Conservation (phyloP, 2,797 vertebrate species). For the Triplophysa bombifrons region DNA sequence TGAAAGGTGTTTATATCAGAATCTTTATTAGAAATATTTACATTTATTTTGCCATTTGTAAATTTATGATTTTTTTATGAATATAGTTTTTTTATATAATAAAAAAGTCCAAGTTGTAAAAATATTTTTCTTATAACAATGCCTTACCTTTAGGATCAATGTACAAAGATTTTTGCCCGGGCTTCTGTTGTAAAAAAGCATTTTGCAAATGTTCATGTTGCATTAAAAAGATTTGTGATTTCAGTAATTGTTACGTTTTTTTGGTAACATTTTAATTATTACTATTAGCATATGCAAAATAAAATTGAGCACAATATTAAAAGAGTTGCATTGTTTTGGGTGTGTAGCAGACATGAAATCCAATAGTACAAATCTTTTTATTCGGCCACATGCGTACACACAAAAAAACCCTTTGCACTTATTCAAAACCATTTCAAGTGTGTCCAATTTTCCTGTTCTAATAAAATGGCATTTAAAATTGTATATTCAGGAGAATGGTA, state of each 20-base stretch:
- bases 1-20: slow-evolving; percentile 23
- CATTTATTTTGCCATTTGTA: not conserved
- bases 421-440: slow-evolving; percentile 17
- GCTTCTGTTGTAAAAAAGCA: too few relatives aligned
- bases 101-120: too few relatives aligned
- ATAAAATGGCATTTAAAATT: slow-evolving; percentile 41
- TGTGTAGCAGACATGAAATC: not conserved
- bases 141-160: too few relatives aligned
- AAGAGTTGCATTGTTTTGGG: not conserved
- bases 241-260: too few relatives aligned
- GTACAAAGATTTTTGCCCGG: too few relatives aligned
- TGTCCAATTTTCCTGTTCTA: not conserved
- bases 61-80: too few relatives aligned
- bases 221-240: too few relatives aligned
- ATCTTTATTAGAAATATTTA: not conserved
- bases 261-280: not conserved
- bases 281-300: not conserved
- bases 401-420: not conserved
- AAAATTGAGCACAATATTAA: not conserved
- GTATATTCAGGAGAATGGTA: slow-evolving; percentile 22
- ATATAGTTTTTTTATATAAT: too few relatives aligned
- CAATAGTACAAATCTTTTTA: not conserved
- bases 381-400: not conserved
- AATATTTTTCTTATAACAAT: too few relatives aligned
- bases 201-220: too few relatives aligned